phyloP scores from a whole-genome alignment of 2,113 vertebrate genomes.

The Collichthys lucidus region DNA sequence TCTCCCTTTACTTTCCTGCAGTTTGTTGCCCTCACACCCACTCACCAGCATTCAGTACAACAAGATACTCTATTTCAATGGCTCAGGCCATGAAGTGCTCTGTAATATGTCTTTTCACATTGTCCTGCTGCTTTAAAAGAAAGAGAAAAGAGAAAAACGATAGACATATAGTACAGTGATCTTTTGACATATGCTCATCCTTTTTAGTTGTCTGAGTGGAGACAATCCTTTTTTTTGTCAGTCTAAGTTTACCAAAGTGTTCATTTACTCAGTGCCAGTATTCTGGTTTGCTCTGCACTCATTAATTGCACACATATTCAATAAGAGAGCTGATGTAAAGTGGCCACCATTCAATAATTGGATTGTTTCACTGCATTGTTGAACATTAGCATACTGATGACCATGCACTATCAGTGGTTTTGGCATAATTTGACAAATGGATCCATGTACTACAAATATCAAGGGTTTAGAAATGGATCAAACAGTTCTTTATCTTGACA shows the following conservation, averaged over 20 bases:
- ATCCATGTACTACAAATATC: conserved; percentile 28
- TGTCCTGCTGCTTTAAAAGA: conserved; percentile 67
- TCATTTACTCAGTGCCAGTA: conserved; percentile 63
- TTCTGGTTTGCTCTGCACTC: conserved; percentile 58
- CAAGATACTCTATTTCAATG: conserved; percentile 63
- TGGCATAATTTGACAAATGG: conserved; percentile 54
- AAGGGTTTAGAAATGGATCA: conserved; percentile 34
- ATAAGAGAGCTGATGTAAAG: conserved; percentile 62
- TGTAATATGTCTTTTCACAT: conserved; percentile 61
- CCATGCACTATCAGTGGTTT: conserved; percentile 55
- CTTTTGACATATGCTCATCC: conserved; percentile 51
- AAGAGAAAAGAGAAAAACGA: conserved; percentile 41
- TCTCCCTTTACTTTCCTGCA: conserved; percentile 75
- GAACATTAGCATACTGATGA: conserved; percentile 75
- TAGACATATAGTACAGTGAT: conserved; percentile 44
- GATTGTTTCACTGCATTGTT: conserved; percentile 67
- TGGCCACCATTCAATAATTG: conserved; percentile 72
- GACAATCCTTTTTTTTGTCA: conserved; percentile 63
- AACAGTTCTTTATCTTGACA: conserved; percentile 33
- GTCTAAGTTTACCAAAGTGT: conserved; percentile 77
- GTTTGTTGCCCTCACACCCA: conserved; percentile 75
- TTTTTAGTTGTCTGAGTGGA: conserved; percentile 59
- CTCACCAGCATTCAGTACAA: conserved; percentile 75
- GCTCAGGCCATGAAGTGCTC: conserved; percentile 62
- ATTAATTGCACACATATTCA: conserved; percentile 70